Evolutionary conservation across 2,797 vertebrate species (phyloP).

Genomic region (Crossoptilon crossoptilon): DNA sequence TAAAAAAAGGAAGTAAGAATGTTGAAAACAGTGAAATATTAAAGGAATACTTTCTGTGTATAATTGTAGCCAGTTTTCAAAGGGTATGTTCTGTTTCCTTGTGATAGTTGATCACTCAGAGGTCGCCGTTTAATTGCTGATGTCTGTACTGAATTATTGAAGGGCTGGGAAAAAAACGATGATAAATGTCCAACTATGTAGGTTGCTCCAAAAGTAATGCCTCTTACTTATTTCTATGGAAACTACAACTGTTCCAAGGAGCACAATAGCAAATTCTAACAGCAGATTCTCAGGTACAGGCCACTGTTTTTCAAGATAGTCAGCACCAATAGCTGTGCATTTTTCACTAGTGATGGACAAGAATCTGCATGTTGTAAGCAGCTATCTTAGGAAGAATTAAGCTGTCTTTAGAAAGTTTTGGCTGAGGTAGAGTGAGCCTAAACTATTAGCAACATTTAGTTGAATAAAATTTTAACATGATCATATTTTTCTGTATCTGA

Average conservation of each 20-base stretch:
- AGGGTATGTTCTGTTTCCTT: neutral
- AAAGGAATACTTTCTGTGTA: neutral
- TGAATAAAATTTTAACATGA: neutral
- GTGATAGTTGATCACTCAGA: neutral
- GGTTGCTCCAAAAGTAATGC: neutral
- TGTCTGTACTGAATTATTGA: neutral
- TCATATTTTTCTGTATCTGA: neutral
- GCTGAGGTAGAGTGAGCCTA: neutral
- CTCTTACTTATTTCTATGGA: too few relatives aligned
- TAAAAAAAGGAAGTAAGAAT: neutral
- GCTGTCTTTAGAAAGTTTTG: neutral
- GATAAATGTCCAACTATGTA: neutral
- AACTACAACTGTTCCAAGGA: too few relatives aligned
- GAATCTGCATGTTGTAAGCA: too few relatives aligned
- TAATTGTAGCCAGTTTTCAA: neutral
- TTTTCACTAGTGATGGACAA: too few relatives aligned
- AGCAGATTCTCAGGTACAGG: too few relatives aligned
- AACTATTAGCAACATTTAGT: neutral
- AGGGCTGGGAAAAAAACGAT: neutral
- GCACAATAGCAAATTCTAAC: too few relatives aligned
- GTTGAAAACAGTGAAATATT: constrained; percentile 17
- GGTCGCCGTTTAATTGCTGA: neutral
- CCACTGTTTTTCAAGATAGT: too few relatives aligned
- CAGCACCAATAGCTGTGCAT: too few relatives aligned
- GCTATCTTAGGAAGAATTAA: neutral